These are phyloP conservation scores for Crambe crambe DNA, from an alignment of 37 sponge, comb jelly and placozoan species.

Conservation along the genomic window DNA sequence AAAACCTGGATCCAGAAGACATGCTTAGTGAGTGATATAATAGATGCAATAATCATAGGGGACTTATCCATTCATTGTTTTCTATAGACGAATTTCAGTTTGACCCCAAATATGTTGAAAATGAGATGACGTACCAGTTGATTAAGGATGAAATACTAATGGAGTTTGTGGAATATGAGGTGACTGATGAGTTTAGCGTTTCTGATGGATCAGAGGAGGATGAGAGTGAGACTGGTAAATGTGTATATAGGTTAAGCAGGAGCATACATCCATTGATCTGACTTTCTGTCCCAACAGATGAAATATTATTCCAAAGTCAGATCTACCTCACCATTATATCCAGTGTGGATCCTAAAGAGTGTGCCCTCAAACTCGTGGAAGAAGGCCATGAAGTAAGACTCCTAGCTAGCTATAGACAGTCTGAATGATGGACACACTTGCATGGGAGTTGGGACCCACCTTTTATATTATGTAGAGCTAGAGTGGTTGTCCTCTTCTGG, in stretches of 20 bases:
- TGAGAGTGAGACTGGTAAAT: conserved; percentile 39
- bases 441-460: no score
- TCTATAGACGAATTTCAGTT: conserved; percentile 86
- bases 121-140: conserved; percentile 79
- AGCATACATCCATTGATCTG: background rate
- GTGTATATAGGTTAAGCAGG: background rate
- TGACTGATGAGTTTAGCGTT: conserved; percentile 23
- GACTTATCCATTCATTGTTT: background rate
- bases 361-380: conserved; percentile 92
- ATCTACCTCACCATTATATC: conserved; percentile 98
- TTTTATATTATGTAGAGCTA: no score
- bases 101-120: conserved; percentile 85
- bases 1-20: conserved; percentile 65
- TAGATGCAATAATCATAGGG: background rate
- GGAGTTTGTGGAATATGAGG: conserved; percentile 76
- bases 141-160: conserved; percentile 65
- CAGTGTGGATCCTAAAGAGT: conserved; percentile 94
- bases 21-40: conserved; percentile 55
- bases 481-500: no score
- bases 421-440: no score
- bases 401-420: background rate
- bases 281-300: conserved; percentile 25
- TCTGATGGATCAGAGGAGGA: conserved; percentile 50
- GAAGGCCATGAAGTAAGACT: conserved; percentile 82
- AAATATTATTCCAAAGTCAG: conserved; percentile 70